Conservation (phyloP, 2,797 vertebrate genomes). For the Silurus aristotelis region DNA sequence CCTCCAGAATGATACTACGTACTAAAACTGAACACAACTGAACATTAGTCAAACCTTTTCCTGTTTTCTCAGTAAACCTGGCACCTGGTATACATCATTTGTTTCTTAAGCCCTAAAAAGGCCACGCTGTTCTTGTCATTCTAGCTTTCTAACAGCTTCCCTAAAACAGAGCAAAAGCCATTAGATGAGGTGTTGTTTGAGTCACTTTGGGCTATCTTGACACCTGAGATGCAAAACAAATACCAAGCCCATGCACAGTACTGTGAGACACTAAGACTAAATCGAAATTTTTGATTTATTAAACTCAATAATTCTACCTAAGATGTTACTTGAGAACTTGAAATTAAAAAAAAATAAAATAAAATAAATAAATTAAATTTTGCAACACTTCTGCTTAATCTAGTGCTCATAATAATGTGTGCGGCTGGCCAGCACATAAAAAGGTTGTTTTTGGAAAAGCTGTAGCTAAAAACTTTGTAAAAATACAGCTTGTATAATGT, state of each 20-base stretch:
- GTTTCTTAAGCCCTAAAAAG: slow-evolving; percentile 19
- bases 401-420: too few relatives aligned
- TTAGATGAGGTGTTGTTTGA: slow-evolving; percentile 28
- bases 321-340: background rate
- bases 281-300: background rate
- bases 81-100: slow-evolving; percentile 31
- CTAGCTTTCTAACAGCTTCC: slow-evolving; percentile 7
- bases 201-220: slow-evolving; percentile 13
- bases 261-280: background rate
- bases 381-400: too few relatives aligned
- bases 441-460: background rate
- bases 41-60: slow-evolving; percentile 2
- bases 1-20: slow-evolving; percentile 20
- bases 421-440: background rate
- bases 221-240: slow-evolving; percentile 7
- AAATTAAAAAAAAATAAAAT: too few relatives aligned
- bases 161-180: slow-evolving; percentile 12
- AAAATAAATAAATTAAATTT: too few relatives aligned
- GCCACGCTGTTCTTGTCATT: slow-evolving; percentile 4
- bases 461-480: background rate
- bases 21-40: background rate
- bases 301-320: background rate
- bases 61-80: slow-evolving; percentile 28
- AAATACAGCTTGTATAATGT: background rate
- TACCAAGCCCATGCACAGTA: slow-evolving; percentile 16